Conservation (phyloP, 2,888 invertebrate species). For the Quadroppia sp. region DNA sequence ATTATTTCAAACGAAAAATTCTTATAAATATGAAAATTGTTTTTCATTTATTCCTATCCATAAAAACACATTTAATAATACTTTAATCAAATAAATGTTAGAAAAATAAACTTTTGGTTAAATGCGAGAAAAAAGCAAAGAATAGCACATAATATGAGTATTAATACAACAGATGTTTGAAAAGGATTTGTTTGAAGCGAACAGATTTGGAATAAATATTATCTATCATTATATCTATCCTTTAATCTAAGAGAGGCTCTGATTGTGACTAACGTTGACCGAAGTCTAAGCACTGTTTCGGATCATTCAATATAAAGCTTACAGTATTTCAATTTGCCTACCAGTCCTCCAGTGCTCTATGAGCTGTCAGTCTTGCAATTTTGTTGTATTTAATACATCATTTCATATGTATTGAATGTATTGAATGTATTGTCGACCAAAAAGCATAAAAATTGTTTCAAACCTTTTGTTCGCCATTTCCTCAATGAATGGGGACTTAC, state of each 20-base stretch:
- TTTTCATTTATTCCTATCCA: not conserved
- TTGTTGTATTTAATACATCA: slow-evolving; percentile 32
- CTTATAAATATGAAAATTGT: slow-evolving; percentile 19
- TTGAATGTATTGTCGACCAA: slow-evolving; percentile 28
- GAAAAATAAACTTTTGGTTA: slow-evolving; percentile 12
- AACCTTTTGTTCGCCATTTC: slow-evolving; percentile 17
- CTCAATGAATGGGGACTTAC: slow-evolving; percentile 34
- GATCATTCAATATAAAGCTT: not conserved
- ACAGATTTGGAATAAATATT: slow-evolving; percentile 27
- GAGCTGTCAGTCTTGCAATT: slow-evolving; percentile 34
- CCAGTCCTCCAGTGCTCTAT: not conserved
- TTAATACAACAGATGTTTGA: slow-evolving; percentile 20
- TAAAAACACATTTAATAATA: not conserved
- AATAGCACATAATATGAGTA: not conserved
- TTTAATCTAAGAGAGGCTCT: slow-evolving; percentile 27
- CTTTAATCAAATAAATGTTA: not conserved
- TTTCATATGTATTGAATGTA: slow-evolving; percentile 25
- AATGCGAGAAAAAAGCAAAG: not conserved
- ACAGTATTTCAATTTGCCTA: not conserved
- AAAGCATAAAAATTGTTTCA: slow-evolving; percentile 30
- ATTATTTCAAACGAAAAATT: not conserved
- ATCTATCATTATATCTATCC: slow-evolving; percentile 2
- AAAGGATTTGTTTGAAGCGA: slow-evolving; percentile 24
- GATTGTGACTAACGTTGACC: slow-evolving; percentile 17
- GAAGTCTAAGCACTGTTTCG: not conserved